Base-by-base conservation (phyloP, 2,113 vertebrate species). In the Colistium nudipinnis region DNA sequence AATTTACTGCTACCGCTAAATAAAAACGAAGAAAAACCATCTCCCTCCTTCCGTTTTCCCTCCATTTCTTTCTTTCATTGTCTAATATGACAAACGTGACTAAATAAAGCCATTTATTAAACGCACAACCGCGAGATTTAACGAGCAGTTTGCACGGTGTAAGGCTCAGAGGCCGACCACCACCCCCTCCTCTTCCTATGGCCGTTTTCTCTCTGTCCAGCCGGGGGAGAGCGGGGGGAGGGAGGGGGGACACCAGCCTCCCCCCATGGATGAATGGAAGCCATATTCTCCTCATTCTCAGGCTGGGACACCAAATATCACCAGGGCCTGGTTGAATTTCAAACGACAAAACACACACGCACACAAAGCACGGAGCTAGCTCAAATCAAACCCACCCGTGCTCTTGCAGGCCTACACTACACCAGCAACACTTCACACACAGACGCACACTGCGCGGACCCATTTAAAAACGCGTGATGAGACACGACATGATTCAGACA, bases 191-290 rank as follows among this genome's bases (percentile, higher is more conserved):
- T 24, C 19, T n/a, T n/a, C 35, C 39, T 41, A 14, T 54, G 62
- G 44, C 30, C 5, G 70, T 6, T 12, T 62, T 66, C 60, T 78
- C 73, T 81, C 30, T 11, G n/a, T 36, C 53, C 35, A 59, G 41
- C 30, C 4, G 33, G 49, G 59, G 61, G 75, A n/a, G n/a, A n/a
- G n/a, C n/a, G 30, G 44, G 41, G 4, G 25, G 22, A 2, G 19
- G 65, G 52, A 10, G 33, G 49, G 59, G 61, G 75, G 48, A 65
- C 63, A 70, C 80, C 81, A 55, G 79, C 85, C 60, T 78, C 80
- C 84, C 84, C 67, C 76, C 64, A 63, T 64, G 89, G 84, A 92
- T 93, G 91, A 94, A 93, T 92, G 91, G 91, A n/a, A 61, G 91
- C 90, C 93, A 92, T 93, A 78, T 93, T 92, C 83, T 82, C 68